These are phyloP conservation scores for Argyra leucocephala DNA, from an alignment of 2,888 invertebrate genomes.

Conservation along the genomic window DNA sequence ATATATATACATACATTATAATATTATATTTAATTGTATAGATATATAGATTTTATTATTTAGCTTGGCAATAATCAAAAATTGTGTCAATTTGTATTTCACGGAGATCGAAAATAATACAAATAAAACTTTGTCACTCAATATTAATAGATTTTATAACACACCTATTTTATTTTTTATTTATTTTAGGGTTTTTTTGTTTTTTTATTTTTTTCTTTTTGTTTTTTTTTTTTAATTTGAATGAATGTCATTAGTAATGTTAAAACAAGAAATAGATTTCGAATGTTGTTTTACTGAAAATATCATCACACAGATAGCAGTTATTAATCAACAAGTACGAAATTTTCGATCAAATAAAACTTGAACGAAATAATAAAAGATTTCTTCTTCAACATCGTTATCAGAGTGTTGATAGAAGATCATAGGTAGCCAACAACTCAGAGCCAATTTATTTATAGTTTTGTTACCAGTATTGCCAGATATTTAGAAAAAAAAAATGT, in stretches of 20 bases:
- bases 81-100: slow-evolving; percentile 1
- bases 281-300: too few species aligned
- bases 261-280: too few species aligned
- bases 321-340: too few species aligned
- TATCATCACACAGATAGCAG: too few species aligned
- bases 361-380: not conserved
- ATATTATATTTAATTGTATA: not conserved
- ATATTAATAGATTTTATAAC: not conserved
- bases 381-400: not conserved
- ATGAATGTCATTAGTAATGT: too few species aligned
- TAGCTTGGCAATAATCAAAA: not conserved
- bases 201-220: too few species aligned
- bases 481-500: not conserved
- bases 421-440: not conserved
- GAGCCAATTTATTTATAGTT: not conserved
- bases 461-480: not conserved
- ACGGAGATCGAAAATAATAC: not conserved
- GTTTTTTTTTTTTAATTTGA: too few species aligned
- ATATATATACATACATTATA: too few species aligned
- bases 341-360: too few species aligned
- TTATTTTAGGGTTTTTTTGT: too few species aligned
- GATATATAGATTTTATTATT: not conserved
- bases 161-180: not conserved
- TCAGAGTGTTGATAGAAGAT: slow-evolving; percentile 2
- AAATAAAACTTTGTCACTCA: not conserved